These are phyloP conservation scores for Apotomis capreana DNA, from an alignment of 2,888 invertebrate species.

Conservation along the genomic window DNA sequence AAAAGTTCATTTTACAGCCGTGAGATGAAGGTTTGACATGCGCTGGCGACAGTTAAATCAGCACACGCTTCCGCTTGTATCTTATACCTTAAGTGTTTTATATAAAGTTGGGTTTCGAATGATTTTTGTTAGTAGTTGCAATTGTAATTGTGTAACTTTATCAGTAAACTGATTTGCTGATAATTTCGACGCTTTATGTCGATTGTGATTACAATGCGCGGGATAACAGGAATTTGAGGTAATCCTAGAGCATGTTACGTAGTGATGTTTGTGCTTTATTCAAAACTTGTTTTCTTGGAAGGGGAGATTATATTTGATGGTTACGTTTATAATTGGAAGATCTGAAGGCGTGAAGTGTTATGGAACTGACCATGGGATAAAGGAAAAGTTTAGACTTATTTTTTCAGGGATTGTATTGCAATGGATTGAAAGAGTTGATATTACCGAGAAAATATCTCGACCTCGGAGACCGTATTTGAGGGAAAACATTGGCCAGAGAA, in stretches of 20 bases:
- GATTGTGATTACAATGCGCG: slow-evolving; percentile 26
- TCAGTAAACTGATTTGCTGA: slow-evolving; percentile 32
- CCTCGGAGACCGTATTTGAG: too few species aligned
- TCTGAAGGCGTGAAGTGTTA: slow-evolving; percentile 34
- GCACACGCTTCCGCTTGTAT: slow-evolving; percentile 7
- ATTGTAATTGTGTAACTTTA: slow-evolving; percentile 35
- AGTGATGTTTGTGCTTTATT: slow-evolving; percentile 29
- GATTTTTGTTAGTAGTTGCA: slow-evolving; percentile 9
- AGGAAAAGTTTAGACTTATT: neutral
- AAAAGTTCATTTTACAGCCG: slow-evolving; percentile 39
- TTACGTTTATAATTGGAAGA: slow-evolving; percentile 23
- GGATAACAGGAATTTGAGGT: slow-evolving; percentile 15
- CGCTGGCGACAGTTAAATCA: slow-evolving; percentile 16
- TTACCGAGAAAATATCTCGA: neutral
- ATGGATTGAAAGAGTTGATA: neutral
- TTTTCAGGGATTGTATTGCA: slow-evolving; percentile 3
- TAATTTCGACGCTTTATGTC: slow-evolving; percentile 20
- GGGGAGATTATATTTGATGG: slow-evolving; percentile 27
- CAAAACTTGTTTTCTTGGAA: slow-evolving; percentile 35
- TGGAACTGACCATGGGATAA: slow-evolving; percentile 12
- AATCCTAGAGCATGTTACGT: slow-evolving; percentile 30
- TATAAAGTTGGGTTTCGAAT: slow-evolving; percentile 9
- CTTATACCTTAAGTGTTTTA: neutral
- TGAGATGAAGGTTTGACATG: slow-evolving; percentile 48
- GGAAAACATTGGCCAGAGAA: neutral